Conservation (phyloP, 2,888 invertebrate genomes). For the Hecatera dysodea region DNA sequence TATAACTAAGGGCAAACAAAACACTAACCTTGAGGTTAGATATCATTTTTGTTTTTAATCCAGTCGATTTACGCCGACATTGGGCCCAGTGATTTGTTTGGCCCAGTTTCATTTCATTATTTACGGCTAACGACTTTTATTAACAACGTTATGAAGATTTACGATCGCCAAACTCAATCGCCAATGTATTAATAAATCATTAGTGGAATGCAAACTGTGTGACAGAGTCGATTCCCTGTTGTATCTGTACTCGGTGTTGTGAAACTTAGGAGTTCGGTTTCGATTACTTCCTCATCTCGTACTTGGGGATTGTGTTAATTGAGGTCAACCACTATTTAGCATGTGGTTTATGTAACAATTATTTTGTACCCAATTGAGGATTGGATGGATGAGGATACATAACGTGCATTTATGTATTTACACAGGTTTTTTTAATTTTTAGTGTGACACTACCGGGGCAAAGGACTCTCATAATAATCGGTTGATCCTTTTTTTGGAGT, state of each 20-base stretch:
- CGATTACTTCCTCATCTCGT: conserved; percentile 31
- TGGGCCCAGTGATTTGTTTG: conserved; percentile 69
- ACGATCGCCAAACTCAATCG: conserved; percentile 64
- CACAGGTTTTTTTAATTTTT: no score
- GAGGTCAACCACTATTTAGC: conserved; percentile 20
- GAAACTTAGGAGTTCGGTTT: conserved; percentile 22
- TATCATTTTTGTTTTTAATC: conserved; percentile 61
- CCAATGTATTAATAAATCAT: conserved; percentile 61
- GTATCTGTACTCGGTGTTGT: neutral
- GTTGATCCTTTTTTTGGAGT: no score
- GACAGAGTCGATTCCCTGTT: conserved; percentile 17
- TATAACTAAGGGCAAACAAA: neutral
- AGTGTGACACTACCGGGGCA: no score
- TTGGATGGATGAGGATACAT: neutral
- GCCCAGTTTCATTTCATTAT: conserved; percentile 71
- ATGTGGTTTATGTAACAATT: conserved; percentile 5
- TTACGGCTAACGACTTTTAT: conserved; percentile 73
- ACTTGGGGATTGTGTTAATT: conserved; percentile 13
- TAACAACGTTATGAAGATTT: conserved; percentile 74
- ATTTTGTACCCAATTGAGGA: neutral
- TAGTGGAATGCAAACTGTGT: conserved; percentile 46
- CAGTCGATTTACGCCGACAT: conserved; percentile 63
- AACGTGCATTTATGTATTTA: no score
- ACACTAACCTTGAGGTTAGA: conserved; percentile 25
- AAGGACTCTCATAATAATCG: no score